Percentiles rank a stretch among this genome's conserved stretches.
phyloP scores from a whole-genome alignment of 2,888 invertebrate genomes.

The Drosophila pegasa region DNA sequence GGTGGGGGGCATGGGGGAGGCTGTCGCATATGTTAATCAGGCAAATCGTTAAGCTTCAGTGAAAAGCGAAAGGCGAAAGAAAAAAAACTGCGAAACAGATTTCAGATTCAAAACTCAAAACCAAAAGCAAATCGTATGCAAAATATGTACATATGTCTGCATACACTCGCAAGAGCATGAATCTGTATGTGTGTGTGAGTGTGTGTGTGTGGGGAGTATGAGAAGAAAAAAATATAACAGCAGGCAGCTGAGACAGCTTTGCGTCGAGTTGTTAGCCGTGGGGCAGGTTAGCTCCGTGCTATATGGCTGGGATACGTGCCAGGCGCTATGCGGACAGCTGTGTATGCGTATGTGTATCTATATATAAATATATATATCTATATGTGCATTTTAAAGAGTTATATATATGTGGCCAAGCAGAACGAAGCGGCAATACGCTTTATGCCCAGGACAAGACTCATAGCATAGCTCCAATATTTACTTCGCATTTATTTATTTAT shows the following conservation, averaged over 20 bases:
- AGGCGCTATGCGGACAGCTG: constrained; percentile 1
- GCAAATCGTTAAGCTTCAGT: constrained; percentile 37
- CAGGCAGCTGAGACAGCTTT: constrained; percentile 41
- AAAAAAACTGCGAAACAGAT: constrained; percentile 33
- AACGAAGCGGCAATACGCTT: not conserved
- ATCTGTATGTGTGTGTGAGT: constrained; percentile 1
- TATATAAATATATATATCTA: not conserved
- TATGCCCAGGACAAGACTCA: too few relatives aligned
- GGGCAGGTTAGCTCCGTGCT: constrained; percentile 35
- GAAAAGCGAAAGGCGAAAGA: not conserved
- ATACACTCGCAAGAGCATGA: constrained; percentile 2
- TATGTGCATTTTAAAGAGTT: constrained; percentile 22
- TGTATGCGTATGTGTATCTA: not conserved
- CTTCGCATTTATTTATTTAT: not conserved
- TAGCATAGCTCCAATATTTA: constrained; percentile 1
- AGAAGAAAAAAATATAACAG: not conserved
- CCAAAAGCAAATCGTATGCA: constrained; percentile 54
- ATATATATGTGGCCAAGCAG: not conserved
- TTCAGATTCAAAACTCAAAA: constrained; percentile 55
- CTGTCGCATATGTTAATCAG: constrained; percentile 53
- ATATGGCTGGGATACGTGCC: constrained; percentile 37
- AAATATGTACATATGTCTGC: constrained; percentile 45
- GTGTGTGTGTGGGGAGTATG: not conserved
- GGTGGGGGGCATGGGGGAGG: not conserved
- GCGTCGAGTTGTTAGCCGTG: constrained; percentile 29